These are phyloP conservation scores for Nyctibius grandis DNA, from an alignment of 2,797 vertebrate species.

Conservation along the genomic window DNA sequence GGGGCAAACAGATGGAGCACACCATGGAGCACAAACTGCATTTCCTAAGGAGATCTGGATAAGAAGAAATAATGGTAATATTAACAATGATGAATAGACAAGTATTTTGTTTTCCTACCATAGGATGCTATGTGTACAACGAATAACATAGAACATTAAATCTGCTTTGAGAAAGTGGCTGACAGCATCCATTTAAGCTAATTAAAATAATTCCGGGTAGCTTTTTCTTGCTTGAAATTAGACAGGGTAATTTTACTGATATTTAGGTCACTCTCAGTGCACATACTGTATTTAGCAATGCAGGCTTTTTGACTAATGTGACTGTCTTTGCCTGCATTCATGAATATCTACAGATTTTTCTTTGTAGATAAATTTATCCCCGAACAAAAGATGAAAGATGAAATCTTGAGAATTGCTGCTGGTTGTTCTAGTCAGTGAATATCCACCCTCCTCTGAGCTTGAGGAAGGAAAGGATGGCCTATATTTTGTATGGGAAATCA, in stretches of 20 bases:
- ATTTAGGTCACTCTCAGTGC: conserved; percentile 54
- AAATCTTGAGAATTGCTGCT: not conserved
- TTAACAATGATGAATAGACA: not conserved
- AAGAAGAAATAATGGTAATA: not conserved
- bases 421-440: not conserved
- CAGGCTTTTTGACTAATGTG: not conserved
- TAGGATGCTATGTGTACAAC: not conserved
- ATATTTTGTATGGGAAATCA: not conserved
- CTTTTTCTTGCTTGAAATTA: conserved; percentile 39
- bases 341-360: not conserved
- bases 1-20: not conserved
- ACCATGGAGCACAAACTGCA: not conserved
- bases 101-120: conserved; percentile 19
- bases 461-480: not conserved
- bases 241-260: conserved; percentile 34
- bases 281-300: conserved; percentile 17
- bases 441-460: not conserved
- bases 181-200: conserved; percentile 33
- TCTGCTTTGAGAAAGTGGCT: not conserved
- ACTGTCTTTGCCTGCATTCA: not conserved
- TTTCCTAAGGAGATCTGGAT: not conserved
- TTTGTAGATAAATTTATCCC: conserved; percentile 37
- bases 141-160: not conserved
- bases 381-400: not conserved
- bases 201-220: conserved; percentile 51